phyloP scores from a whole-genome alignment of 2,113 vertebrate species.

The Heliornis fulica region DNA sequence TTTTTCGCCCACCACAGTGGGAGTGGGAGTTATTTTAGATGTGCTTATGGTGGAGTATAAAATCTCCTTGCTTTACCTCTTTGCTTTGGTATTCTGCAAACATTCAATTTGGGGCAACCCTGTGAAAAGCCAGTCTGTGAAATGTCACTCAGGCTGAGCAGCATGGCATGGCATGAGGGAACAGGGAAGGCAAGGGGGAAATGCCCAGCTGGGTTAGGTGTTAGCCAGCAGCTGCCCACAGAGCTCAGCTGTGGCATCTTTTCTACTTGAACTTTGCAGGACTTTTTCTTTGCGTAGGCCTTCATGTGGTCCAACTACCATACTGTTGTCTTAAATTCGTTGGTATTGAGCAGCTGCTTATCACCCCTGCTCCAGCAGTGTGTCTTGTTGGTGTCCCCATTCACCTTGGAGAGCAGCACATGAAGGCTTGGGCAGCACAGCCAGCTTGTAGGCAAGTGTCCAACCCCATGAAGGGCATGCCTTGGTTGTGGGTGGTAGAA shows the following conservation, averaged over 20 bases:
- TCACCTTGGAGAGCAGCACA: no score
- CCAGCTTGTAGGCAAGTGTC: neutral
- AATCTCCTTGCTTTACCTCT: neutral
- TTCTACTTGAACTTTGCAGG: neutral
- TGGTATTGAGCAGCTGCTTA: neutral
- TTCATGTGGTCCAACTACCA: rapidly evolving
- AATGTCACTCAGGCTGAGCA: rapidly evolving
- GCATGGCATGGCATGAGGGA: rapidly evolving
- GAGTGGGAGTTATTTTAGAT: neutral
- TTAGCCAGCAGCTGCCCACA: neutral
- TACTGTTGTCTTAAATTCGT: neutral
- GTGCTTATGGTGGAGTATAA: neutral
- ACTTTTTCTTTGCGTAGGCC: neutral
- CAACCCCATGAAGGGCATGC: rapidly evolving
- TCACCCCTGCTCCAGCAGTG: rapidly evolving
- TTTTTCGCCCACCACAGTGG: constrained; percentile 38
- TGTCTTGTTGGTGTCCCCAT: rapidly evolving
- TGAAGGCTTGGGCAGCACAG: neutral
- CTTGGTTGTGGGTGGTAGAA: neutral
- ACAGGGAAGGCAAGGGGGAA: rapidly evolving
- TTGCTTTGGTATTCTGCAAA: neutral
- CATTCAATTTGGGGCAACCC: neutral
- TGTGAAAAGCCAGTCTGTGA: rapidly evolving
- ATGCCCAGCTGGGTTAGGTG: neutral
- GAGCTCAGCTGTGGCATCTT: neutral